These are phyloP conservation scores for Pantala flavescens DNA, from an alignment of 1,140 invertebrate genomes.

Conservation along the genomic window DNA sequence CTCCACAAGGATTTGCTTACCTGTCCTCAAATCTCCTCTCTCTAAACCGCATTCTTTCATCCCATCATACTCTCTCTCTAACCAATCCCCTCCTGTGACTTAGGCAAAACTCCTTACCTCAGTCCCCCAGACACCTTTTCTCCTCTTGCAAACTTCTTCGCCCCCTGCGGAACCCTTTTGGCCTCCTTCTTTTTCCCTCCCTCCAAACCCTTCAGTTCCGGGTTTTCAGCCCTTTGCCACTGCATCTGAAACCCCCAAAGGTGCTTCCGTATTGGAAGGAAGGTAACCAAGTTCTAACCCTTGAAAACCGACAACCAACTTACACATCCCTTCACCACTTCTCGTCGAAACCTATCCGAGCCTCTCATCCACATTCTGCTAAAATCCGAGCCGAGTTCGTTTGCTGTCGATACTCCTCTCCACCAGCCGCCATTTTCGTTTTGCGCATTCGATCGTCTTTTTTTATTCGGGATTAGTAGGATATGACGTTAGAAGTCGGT, in stretches of 20 bases:
- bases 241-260: not conserved
- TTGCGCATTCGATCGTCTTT: too few species aligned
- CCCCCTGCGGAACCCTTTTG: not conserved
- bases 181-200: not conserved
- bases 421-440: too few species aligned
- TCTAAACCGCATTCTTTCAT: too few species aligned
- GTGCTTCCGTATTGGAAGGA: constrained; percentile 4
- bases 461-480: too few species aligned
- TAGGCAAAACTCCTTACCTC: not conserved
- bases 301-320: not conserved
- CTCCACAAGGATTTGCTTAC: too few species aligned
- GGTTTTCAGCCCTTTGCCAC: not conserved
- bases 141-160: not conserved
- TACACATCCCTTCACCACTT: too few species aligned
- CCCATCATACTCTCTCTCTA: too few species aligned
- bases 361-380: too few species aligned
- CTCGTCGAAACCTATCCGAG: not conserved
- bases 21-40: too few species aligned
- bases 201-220: not conserved
- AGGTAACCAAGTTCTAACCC: not conserved
- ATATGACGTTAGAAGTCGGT: too few species aligned
- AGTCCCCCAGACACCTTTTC: not conserved
- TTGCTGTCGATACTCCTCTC: too few species aligned
- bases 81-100: not conserved
- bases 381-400: too few species aligned